Percentiles rank a stretch among this genome's conserved stretches.
Conservation (phyloP, 2,797 vertebrate genomes). For the Sebastes miniatus region DNA sequence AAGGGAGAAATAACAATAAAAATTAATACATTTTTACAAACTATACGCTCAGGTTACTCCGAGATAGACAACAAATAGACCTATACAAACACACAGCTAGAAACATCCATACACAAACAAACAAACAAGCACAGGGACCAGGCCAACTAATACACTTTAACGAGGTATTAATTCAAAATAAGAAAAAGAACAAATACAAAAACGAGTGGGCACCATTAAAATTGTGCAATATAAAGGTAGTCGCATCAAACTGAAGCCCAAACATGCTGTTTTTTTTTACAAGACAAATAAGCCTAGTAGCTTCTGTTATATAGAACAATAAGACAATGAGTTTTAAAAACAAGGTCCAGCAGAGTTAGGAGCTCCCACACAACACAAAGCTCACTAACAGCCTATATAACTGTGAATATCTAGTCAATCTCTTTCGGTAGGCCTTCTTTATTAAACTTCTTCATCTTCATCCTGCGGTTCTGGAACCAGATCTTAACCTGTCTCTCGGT, state of each 20-base stretch:
- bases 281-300: constrained; percentile 69
- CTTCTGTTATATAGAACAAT: constrained; percentile 70
- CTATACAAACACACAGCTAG: constrained; percentile 85
- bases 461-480: constrained; percentile 98
- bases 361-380: constrained; percentile 50
- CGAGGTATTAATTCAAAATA: constrained; percentile 70
- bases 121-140: constrained; percentile 79
- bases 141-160: constrained; percentile 79
- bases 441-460: constrained; percentile 99
- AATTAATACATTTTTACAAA: constrained; percentile 83
- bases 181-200: constrained; percentile 69
- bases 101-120: constrained; percentile 91
- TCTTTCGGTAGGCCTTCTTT: constrained; percentile 92
- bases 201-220: constrained; percentile 83
- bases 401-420: constrained; percentile 47
- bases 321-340: constrained; percentile 72
- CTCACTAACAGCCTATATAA: constrained; percentile 45
- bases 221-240: constrained; percentile 89
- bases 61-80: constrained; percentile 85
- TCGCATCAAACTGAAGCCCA: constrained; percentile 75
- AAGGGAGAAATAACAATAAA: constrained; percentile 59
- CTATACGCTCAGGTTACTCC: constrained; percentile 83
- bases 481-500: constrained; percentile 99
- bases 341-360: constrained; percentile 67
- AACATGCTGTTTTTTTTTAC: constrained; percentile 74